These are phyloP conservation scores for Stomatorhinus ivindoensis DNA, from an alignment of 2,113 vertebrate genomes.

Conservation along the genomic window DNA sequence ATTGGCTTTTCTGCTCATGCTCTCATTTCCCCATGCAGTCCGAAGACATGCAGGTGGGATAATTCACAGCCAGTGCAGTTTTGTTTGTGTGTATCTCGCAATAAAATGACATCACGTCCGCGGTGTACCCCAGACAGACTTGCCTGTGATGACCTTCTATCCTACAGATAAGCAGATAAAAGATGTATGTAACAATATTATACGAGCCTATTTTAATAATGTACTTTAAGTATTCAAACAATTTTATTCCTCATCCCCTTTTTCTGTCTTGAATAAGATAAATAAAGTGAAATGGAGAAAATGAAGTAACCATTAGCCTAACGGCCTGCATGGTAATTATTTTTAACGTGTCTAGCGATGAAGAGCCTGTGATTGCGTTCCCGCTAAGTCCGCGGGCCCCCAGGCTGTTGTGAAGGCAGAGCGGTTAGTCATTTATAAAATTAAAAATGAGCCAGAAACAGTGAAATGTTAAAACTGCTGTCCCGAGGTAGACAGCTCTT, in stretches of 20 bases:
- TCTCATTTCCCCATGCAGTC: neutral
- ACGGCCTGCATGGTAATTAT: neutral
- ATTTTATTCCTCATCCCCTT: neutral
- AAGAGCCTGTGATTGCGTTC: neutral
- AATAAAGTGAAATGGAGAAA: neutral
- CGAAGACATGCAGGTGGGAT: neutral
- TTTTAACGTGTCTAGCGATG: conserved; percentile 7
- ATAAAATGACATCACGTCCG: neutral
- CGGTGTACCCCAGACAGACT: neutral
- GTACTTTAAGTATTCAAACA: neutral
- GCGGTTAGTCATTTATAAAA: conserved; percentile 14
- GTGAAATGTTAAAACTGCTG: neutral
- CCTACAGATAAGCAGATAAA: neutral
- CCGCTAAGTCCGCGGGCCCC: neutral
- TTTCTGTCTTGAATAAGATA: neutral
- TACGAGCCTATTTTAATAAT: neutral
- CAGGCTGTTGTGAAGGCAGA: conserved; percentile 6
- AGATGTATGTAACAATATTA: neutral
- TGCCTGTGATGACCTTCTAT: neutral
- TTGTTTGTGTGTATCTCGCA: neutral
- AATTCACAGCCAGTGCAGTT: neutral
- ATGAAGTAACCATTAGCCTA: neutral
- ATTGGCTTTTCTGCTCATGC: neutral
- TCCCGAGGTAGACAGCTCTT: neutral
- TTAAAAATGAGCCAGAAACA: neutral